These are phyloP conservation scores for Leucoptera coffeella DNA, from an alignment of 2,888 invertebrate genomes.

Conservation along the genomic window DNA sequence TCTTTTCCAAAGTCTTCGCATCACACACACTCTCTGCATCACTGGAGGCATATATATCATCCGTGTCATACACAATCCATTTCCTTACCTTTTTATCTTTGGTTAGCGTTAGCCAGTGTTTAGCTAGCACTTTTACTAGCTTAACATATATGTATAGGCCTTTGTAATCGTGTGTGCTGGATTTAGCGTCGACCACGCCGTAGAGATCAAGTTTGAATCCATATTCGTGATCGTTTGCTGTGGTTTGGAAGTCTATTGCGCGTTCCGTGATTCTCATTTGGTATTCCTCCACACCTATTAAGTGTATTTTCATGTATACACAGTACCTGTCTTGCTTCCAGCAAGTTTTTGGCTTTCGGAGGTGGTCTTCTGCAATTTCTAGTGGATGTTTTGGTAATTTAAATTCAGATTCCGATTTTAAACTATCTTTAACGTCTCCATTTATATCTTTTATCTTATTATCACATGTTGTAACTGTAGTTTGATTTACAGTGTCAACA, in stretches of 20 bases:
- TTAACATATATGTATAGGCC: constrained; percentile 27
- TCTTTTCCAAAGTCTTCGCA: not conserved
- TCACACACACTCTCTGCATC: constrained; percentile 15
- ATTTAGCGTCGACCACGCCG: constrained; percentile 17
- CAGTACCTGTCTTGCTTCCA: constrained; percentile 26
- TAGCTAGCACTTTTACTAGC: constrained; percentile 17
- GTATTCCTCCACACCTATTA: constrained; percentile 23
- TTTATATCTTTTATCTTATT: too few relatives aligned
- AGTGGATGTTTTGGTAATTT: constrained; percentile 2
- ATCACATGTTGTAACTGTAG: constrained; percentile 2
- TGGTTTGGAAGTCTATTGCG: constrained; percentile 16
- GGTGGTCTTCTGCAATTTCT: constrained; percentile 1
- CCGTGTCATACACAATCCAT: constrained; percentile 16
- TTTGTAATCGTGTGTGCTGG: constrained; percentile 19
- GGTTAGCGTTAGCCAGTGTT: constrained; percentile 24
- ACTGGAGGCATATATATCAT: constrained; percentile 19
- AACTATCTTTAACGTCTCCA: constrained; percentile 11
- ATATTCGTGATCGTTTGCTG: constrained; percentile 16
- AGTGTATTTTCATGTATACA: constrained; percentile 22
- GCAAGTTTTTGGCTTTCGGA: constrained; percentile 19
- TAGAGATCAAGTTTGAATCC: constrained; percentile 30
- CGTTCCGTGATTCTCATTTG: constrained; percentile 16
- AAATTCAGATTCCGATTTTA: constrained; percentile 9
- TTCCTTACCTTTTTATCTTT: constrained; percentile 15
- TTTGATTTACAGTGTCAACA: constrained; percentile 1